These are phyloP conservation scores for Nebria brevicollis DNA, from an alignment of 2,888 invertebrate species.

Conservation along the genomic window DNA sequence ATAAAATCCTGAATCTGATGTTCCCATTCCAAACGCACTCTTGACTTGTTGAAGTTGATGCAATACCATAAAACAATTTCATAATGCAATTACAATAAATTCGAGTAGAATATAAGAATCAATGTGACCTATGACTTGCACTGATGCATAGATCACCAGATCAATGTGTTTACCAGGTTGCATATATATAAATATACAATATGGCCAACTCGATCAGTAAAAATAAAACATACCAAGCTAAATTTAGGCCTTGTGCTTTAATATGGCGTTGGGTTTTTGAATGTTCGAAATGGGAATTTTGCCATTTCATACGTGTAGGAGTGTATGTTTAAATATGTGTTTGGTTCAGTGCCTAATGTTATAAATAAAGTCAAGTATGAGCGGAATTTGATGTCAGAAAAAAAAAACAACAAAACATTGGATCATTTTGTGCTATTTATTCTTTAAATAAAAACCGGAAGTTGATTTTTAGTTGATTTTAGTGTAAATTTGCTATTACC, in stretches of 20 bases:
- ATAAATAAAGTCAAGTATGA: neutral
- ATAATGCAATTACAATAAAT: neutral
- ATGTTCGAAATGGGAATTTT: neutral
- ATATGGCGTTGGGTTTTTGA: neutral
- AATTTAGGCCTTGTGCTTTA: neutral
- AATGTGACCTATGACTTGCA: neutral
- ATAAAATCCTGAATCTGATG: neutral
- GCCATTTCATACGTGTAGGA: neutral
- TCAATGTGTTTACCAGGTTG: neutral
- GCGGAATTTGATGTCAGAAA: neutral
- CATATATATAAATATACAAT: neutral
- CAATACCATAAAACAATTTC: neutral
- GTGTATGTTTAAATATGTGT: neutral
- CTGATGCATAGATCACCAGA: neutral
- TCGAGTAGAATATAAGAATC: neutral
- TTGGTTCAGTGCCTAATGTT: neutral
- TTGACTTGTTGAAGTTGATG: neutral
- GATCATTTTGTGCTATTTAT: neutral
- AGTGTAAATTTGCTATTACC: no score
- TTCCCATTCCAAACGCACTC: neutral
- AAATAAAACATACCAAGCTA: neutral
- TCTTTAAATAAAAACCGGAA: neutral
- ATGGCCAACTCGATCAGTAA: neutral
- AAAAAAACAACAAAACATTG: neutral
- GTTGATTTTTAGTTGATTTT: no score